Evolutionary conservation across 2,797 vertebrate species (phyloP).

Genomic region (Micromesistius poutassou): DNA sequence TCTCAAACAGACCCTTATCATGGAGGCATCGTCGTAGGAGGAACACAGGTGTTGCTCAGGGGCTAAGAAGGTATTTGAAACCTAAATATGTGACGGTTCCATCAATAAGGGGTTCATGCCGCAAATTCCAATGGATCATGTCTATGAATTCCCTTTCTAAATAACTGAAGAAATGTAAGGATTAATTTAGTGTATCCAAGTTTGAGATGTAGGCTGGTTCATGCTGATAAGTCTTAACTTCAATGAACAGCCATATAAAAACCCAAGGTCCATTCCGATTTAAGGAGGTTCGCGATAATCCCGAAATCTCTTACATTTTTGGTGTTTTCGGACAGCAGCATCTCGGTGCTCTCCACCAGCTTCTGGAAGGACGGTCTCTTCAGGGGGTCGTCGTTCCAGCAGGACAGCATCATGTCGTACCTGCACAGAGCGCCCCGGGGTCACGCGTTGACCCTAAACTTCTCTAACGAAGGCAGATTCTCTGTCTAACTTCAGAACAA

Average conservation of each 20-base stretch:
- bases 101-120: no score
- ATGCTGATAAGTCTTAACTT: no score
- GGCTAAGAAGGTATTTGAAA: no score
- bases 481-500: not conserved
- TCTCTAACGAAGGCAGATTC: not conserved
- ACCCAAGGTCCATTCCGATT: no score
- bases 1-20: not conserved
- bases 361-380: constrained; percentile 92
- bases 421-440: constrained; percentile 59
- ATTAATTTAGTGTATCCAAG: not conserved
- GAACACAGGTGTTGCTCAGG: no score
- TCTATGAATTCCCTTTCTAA: not conserved
- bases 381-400: constrained; percentile 90
- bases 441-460: not conserved
- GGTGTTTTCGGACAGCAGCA: constrained; percentile 87
- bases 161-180: no score
- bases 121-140: no score
- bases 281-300: no score
- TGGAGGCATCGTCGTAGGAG: not conserved
- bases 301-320: constrained; percentile 76
- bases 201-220: not conserved
- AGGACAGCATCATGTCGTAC: constrained; percentile 93
- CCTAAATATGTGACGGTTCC: no score
- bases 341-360: constrained; percentile 88
- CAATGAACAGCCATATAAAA: no score